Evolutionary conservation across 1,140 invertebrate genomes (phyloP), one percentile per base, ranked within the genome.

Genomic region (Phenacoccus solenopsis): DNA sequence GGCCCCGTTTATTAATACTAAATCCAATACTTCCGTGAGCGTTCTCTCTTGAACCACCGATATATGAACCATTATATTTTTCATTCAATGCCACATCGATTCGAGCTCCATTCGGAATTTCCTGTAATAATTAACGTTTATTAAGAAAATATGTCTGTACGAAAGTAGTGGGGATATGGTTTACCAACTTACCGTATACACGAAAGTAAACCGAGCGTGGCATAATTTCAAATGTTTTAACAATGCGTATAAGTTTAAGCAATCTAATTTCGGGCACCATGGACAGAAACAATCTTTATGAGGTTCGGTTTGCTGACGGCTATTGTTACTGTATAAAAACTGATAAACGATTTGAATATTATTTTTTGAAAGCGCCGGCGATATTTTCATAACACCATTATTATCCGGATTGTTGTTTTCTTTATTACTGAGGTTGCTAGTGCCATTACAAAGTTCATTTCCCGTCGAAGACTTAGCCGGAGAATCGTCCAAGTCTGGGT

Each of bases 71-170:
- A 80, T 98, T 94, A 78, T 95, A 98, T 49, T 88, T 82, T 76
- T 97, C 93, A 80, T 98, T 98, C 71, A 98, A 91, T 0, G 93
- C 90, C 12, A 98, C 94, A 80, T 98, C 94, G 72, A 98, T 94
- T 73, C 91, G 82, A 56, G 91, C 90, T 71, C 92, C 93, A 78
- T 64, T 64, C 9, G 25, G 22, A 10, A 64, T 64, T 64, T 64
- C 59, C 59, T 64, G 16, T 16, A 24, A 64, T 4, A 24, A 64
- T 20, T 59, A 20, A 59, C 7, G 16, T 7, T n/a, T n/a, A n/a
- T n/a, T n/a, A n/a, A n/a, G n/a, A n/a, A n/a, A n/a, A n/a, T n/a
- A n/a, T n/a, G n/a, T n/a, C n/a, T n/a, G n/a, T n/a, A n/a, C n/a
- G n/a, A n/a, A n/a, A n/a, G n/a, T n/a, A n/a, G n/a, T n/a, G n/a